Conservation (phyloP, 2,888 invertebrate genomes). For the Brachyptera risi region DNA sequence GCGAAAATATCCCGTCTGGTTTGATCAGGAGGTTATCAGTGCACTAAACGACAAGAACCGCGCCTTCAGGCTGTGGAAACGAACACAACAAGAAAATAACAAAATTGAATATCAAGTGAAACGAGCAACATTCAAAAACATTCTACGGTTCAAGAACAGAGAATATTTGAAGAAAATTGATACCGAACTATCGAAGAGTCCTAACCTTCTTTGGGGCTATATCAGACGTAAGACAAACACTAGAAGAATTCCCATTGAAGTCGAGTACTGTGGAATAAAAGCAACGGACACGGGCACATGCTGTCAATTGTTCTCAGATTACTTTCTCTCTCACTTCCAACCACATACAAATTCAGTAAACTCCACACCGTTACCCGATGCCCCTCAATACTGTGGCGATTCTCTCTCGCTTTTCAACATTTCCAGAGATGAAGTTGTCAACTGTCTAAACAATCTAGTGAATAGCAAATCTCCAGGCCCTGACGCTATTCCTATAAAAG, state of each 20-base stretch:
- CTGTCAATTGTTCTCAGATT: background rate
- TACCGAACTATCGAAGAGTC: background rate
- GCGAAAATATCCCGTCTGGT: background rate
- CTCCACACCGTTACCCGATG: background rate
- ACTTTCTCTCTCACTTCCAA: background rate
- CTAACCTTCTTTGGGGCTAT: background rate
- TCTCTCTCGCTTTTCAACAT: background rate
- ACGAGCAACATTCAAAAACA: background rate
- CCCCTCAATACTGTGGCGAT: background rate
- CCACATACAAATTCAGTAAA: background rate
- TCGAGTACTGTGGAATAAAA: background rate
- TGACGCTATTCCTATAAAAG: background rate
- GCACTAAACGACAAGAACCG: slow-evolving; percentile 4
- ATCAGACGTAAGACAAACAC: background rate
- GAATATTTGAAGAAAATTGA: background rate
- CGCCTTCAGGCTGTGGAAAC: background rate
- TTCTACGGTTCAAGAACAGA: background rate
- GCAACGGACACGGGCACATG: background rate
- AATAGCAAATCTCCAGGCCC: slow-evolving; percentile 2
- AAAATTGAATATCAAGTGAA: background rate
- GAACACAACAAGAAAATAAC: background rate
- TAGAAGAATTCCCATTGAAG: slow-evolving; percentile 1
- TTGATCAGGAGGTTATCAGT: background rate
- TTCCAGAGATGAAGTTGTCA: background rate
- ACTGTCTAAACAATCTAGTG: background rate